Evolutionary conservation across 2,888 invertebrate genomes (phyloP).

Genomic region (Halictus ligatus): DNA sequence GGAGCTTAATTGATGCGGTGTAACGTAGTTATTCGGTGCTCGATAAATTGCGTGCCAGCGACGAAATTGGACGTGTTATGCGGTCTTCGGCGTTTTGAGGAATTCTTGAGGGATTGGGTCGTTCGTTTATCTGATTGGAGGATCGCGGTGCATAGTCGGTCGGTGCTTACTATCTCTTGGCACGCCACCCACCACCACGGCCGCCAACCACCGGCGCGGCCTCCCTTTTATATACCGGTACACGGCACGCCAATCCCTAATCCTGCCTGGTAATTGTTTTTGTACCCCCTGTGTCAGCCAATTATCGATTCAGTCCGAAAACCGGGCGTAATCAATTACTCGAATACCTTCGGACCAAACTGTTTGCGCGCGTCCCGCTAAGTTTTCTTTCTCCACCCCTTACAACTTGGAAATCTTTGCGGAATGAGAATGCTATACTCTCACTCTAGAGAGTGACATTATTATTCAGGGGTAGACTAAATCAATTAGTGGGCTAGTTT

Average conservation of each 20-base stretch:
- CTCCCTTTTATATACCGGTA: slow-evolving; percentile 40
- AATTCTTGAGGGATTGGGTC: slow-evolving; percentile 27
- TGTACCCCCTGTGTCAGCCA: slow-evolving; percentile 72
- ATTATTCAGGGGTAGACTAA: background rate
- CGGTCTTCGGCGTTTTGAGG: slow-evolving; percentile 30
- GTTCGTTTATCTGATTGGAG: slow-evolving; percentile 70
- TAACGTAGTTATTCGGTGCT: background rate
- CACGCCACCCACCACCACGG: slow-evolving; percentile 68
- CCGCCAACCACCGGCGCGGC: slow-evolving; percentile 45
- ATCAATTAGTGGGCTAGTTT: no score
- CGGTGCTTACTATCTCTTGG: slow-evolving; percentile 70
- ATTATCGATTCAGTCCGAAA: slow-evolving; percentile 69
- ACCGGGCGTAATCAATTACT: slow-evolving; percentile 69
- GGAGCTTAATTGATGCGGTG: background rate
- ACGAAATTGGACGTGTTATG: slow-evolving; percentile 19
- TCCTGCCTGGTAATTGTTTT: slow-evolving; percentile 75
- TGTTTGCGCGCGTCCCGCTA: slow-evolving; percentile 9
- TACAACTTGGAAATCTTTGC: background rate
- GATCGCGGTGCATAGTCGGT: slow-evolving; percentile 57
- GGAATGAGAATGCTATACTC: background rate
- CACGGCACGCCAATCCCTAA: slow-evolving; percentile 60
- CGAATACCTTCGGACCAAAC: slow-evolving; percentile 34
- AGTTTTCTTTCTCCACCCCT: background rate
- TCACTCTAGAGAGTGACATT: background rate
- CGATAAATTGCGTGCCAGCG: background rate